phyloP scores from a whole-genome alignment of 2,113 vertebrate species.

The Bufo gargarizans region DNA sequence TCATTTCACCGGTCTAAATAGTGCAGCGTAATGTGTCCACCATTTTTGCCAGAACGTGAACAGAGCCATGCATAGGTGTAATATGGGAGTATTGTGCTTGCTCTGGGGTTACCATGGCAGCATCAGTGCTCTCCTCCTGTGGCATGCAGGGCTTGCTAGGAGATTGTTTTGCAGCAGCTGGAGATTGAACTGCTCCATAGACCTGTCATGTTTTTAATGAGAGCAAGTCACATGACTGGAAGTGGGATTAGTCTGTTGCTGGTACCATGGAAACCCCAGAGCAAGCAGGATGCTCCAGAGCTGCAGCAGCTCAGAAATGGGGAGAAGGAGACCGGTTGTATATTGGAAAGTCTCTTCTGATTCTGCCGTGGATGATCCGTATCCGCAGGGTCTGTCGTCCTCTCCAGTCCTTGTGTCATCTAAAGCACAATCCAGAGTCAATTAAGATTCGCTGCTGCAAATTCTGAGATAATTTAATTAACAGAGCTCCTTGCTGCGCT shows the following conservation, averaged over 20 bases:
- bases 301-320: no score
- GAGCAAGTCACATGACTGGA: no score
- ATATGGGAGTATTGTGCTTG: not conserved
- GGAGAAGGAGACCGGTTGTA: no score
- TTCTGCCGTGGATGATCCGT: not conserved
- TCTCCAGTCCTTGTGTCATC: conserved; percentile 62
- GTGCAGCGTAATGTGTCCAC: no score
- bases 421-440: conserved; percentile 69
- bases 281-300: not conserved
- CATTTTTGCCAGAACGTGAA: no score
- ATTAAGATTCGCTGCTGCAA: conserved; percentile 72
- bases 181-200: no score
- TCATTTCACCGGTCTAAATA: no score
- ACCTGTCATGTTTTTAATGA: no score
- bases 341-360: no score
- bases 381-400: not conserved
- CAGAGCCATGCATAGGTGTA: no score
- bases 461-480: conserved; percentile 77
- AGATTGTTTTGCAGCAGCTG: no score
- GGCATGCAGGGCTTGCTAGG: no score
- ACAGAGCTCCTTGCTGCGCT: conserved; percentile 68
- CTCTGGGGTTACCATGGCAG: not conserved
- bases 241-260: not conserved
- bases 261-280: not conserved
- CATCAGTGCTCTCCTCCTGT: not conserved